These are phyloP conservation scores for Dioctria linearis DNA, from an alignment of 2,888 invertebrate species.

Conservation along the genomic window DNA sequence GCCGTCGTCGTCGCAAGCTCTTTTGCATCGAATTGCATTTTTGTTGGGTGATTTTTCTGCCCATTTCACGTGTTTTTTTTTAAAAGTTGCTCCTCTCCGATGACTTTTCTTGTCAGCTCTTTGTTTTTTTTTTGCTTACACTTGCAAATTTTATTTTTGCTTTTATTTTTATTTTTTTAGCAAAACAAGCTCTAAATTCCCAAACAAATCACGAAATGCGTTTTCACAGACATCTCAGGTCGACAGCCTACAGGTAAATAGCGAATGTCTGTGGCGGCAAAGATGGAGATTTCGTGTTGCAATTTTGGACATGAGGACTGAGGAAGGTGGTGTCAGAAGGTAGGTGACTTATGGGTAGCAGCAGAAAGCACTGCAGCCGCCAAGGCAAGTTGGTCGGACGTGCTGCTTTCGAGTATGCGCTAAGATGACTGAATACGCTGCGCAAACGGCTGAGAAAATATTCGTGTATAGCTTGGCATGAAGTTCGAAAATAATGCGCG, in stretches of 20 bases:
- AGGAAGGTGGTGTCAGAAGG: slow-evolving; percentile 24
- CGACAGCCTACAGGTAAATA: slow-evolving; percentile 10
- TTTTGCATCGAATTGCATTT: slow-evolving; percentile 25
- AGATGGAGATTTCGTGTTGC: slow-evolving; percentile 31
- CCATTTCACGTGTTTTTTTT: neutral
- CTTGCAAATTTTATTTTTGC: neutral
- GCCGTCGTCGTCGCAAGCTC: neutral
- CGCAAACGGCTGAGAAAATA: slow-evolving; percentile 20
- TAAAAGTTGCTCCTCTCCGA: neutral
- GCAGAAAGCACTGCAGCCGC: neutral
- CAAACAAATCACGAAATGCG: slow-evolving; percentile 52
- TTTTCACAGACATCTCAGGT: slow-evolving; percentile 16
- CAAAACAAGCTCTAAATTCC: slow-evolving; percentile 31
- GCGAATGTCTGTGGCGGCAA: slow-evolving; percentile 2
- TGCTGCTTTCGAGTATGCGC: no score
- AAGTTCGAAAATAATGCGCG: slow-evolving; percentile 22
- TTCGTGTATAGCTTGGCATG: neutral
- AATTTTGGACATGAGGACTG: slow-evolving; percentile 10
- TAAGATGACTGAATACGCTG: neutral
- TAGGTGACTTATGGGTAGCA: slow-evolving; percentile 34
- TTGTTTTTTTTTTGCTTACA: neutral
- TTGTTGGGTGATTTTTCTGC: neutral
- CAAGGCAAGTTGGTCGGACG: neutral
- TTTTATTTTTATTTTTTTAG: neutral
- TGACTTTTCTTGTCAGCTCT: neutral